Base-by-base conservation (phyloP, 2,797 vertebrate genomes). In the Pangasius sanitwongsei region DNA sequence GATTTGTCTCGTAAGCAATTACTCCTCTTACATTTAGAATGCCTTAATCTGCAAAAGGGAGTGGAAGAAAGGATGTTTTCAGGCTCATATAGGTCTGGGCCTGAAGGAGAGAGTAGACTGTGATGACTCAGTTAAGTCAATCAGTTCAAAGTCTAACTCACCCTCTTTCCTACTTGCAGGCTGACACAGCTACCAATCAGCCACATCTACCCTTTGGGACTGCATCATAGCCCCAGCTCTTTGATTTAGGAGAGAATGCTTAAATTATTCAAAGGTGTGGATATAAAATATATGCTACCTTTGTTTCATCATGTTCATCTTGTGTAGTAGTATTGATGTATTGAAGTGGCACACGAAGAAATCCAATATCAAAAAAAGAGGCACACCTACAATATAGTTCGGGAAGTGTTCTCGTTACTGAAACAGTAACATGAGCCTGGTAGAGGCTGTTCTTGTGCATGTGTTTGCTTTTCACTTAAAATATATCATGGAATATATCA, bases 81-180 rank as follows among this genome's bases (percentile, higher is more conserved):
- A 75, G 83, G 87, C 61, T 86, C 50, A 11, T 90, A 87, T 89
- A 90, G 89, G 92, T 90, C 89, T 37, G 48, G 57, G 63, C 88
- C 57, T 50, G 88, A 77, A 67, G 18, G 18, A 77, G 86, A 91
- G 77, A 65, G 72, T 77, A 72, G 74, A 77, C 59, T 44, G 85
- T 86, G 85, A 91, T 91, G 89, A 91, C 86, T 91, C 90, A 89
- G 74, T n/a, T 86, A 53, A 61, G 31, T 57, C 53, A 61, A 86
- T 90, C 63, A 25, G 75, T 89, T 84, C 81, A 44, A n/a, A 89
- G 89, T 85, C 57, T 34, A 85, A 85, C 87, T 77, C 85, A 41
- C 31, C 23, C 59, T 63, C 37, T 67, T 34, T 59, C 77, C 70
- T 59, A 89, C 70, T 50, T 86, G 81, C 78, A 83, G 41, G 59